Percentiles rank a stretch among this genome's conserved stretches.
These are phyloP conservation scores for Xylophagus ater DNA, from an alignment of 2,888 invertebrate species.

Conservation along the genomic window DNA sequence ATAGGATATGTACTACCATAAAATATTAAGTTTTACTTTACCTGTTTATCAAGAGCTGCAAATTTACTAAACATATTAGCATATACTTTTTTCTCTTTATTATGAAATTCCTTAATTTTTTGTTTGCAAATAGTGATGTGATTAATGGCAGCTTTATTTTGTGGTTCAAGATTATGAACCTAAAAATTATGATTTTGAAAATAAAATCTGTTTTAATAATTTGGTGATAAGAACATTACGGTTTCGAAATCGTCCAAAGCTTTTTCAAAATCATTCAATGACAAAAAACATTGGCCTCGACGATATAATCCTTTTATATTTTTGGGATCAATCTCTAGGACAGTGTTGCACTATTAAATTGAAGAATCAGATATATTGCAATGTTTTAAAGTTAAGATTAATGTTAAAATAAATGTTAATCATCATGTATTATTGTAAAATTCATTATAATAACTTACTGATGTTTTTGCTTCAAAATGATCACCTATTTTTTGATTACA, in stretches of 20 bases:
- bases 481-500: constrained; percentile 63
- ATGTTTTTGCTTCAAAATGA: constrained; percentile 55
- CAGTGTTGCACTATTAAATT: constrained; percentile 59
- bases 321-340: constrained; percentile 56
- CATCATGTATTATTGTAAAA: too few species aligned
- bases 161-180: constrained; percentile 66
- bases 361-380: too few species aligned
- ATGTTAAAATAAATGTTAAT: too few species aligned
- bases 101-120: constrained; percentile 60
- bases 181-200: too few species aligned
- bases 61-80: constrained; percentile 94
- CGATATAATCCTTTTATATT: constrained; percentile 88
- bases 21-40: too few species aligned
- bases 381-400: too few species aligned
- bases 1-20: too few species aligned
- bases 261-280: constrained; percentile 61
- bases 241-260: constrained; percentile 69
- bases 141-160: constrained; percentile 78
- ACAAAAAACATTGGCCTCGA: constrained; percentile 68
- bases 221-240: constrained; percentile 15
- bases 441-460: constrained; percentile 38
- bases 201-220: background rate
- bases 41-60: constrained; percentile 67
- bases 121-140: constrained; percentile 62
- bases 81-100: constrained; percentile 77